Base-by-base conservation (phyloP, 2,888 invertebrate genomes). In the Trilocha varians region DNA sequence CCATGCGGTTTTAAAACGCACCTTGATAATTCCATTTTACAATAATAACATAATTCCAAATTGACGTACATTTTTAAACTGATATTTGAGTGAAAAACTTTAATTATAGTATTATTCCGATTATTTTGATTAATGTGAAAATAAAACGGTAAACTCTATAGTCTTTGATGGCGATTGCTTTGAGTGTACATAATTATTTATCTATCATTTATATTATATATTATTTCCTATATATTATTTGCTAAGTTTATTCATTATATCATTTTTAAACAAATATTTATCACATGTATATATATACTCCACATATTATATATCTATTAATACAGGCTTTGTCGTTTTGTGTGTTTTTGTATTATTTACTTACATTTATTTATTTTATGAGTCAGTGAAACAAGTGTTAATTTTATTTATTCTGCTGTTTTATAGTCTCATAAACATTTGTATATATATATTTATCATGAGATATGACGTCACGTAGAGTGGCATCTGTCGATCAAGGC, bases 131-230 rank as follows among this genome's bases (percentile, higher is more conserved):
- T 44, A 16, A 44, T 37, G 33, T 18, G 13, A 17, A 32, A 50
- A 59, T 65, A 58, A 65, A 60, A 60, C 65, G 66, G 65, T 65
- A 61, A 59, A 54, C 38, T 49, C 38, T 52, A 43, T 50, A 41
- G 46, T 49, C 40, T 45, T 68, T 55, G 66, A 74, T 74, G 73
- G 70, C 71, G 70, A 62, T 72, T n/a, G n/a, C n/a, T 70, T 51
- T 57, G 50, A 49, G 52, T 65, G 64, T 59, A 50, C 57, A 56
- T 43, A 25, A 9, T 6, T 25, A 25, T 25, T 25, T 11, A 25
- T n/a, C n/a, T n/a, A 45, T 15, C 47, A 46, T 42, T n/a, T 45
- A 43, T 37, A 32, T 39, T 25, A 18, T 43, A 40, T 40, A 43
- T 39, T 39, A 15, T 41, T 36, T 36, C n/a, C n/a, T n/a, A n/a